phyloP scores from a whole-genome alignment of 1,140 invertebrate genomes.

The Drosophila subpulchrella region DNA sequence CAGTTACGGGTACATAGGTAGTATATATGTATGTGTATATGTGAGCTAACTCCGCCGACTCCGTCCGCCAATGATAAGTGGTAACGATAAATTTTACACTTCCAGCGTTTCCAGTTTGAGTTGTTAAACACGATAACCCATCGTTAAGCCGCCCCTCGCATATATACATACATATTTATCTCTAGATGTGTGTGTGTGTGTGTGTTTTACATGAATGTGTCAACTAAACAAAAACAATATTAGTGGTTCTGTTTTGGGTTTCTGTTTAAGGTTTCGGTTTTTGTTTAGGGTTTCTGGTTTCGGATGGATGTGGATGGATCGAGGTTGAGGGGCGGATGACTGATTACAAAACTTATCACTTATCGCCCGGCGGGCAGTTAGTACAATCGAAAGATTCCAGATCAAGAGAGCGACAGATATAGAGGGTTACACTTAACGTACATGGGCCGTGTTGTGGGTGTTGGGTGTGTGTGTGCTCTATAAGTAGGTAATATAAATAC shows the following conservation, averaged over 20 bases:
- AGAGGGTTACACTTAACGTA: conserved; percentile 67
- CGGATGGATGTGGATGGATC: conserved; percentile 17
- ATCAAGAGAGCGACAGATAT: conserved; percentile 52
- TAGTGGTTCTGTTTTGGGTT: conserved; percentile 38
- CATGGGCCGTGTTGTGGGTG: conserved; percentile 36
- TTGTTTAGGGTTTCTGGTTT: conserved; percentile 7
- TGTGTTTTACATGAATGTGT: conserved; percentile 45
- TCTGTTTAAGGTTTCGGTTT: conserved; percentile 2
- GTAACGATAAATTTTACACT: conserved; percentile 41
- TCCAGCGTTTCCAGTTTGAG: conserved; percentile 38
- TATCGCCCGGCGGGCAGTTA: conserved; percentile 55
- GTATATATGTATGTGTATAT: conserved; percentile 42
- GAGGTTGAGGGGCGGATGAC: conserved; percentile 40
- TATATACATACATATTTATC: conserved; percentile 52
- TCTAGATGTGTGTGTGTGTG: conserved; percentile 33
- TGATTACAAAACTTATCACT: conserved; percentile 61
- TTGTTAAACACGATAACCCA: conserved; percentile 45
- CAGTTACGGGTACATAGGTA: conserved; percentile 37
- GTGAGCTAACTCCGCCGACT: conserved; percentile 33
- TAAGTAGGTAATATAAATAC: conserved; percentile 56
- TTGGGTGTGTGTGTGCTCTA: conserved; percentile 43
- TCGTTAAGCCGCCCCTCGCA: conserved; percentile 43
- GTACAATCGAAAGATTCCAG: conserved; percentile 68
- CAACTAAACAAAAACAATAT: conserved; percentile 58
- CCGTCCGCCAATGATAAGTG: conserved; percentile 33